A percentile compares a stretch with the other conserved stretches of the same genome.
Evolutionary conservation across 2,797 vertebrate species (phyloP).

Genomic region (Vipera ursinii): DNA sequence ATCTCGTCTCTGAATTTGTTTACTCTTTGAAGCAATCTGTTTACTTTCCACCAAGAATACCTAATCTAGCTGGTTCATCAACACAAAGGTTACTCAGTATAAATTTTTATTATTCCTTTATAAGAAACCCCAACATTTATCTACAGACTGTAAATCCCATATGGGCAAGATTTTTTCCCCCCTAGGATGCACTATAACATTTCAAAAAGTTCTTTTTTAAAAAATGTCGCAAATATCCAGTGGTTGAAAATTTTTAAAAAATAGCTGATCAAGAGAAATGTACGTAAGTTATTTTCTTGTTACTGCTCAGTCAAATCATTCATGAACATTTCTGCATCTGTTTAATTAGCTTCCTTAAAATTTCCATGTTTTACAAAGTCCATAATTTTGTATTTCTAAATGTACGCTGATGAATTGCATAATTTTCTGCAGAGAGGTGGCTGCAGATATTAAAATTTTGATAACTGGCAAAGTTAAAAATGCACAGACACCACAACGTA

Average conservation of each 20-base stretch:
- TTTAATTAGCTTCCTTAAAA: background rate
- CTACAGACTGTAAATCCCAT: slow-evolving; percentile 56
- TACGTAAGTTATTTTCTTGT: background rate
- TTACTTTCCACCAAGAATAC: slow-evolving; percentile 46
- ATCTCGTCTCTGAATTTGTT: background rate
- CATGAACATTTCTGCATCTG: background rate
- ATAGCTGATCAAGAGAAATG: slow-evolving; percentile 19
- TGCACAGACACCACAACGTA: slow-evolving; percentile 41
- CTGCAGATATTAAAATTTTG: background rate
- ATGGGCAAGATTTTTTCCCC: slow-evolving; percentile 50
- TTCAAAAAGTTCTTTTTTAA: background rate
- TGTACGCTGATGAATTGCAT: background rate
- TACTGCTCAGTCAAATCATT: slow-evolving; percentile 3
- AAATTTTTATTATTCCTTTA: slow-evolving; percentile 40
- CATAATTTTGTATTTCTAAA: slow-evolving; percentile 10
- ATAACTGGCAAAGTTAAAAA: slow-evolving; percentile 37
- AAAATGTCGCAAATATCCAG: slow-evolving; percentile 13
- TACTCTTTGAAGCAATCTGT: slow-evolving; percentile 47
- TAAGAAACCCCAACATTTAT: slow-evolving; percentile 53
- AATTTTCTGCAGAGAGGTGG: slow-evolving; percentile 17
- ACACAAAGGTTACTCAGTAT: slow-evolving; percentile 40
- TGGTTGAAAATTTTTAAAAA: slow-evolving; percentile 51
- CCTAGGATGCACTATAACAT: slow-evolving; percentile 26
- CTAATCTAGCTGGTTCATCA: slow-evolving; percentile 25
- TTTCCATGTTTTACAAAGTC: background rate